These are phyloP conservation scores for Hucho hucho DNA, from an alignment of 2,113 vertebrate genomes.

Conservation along the genomic window DNA sequence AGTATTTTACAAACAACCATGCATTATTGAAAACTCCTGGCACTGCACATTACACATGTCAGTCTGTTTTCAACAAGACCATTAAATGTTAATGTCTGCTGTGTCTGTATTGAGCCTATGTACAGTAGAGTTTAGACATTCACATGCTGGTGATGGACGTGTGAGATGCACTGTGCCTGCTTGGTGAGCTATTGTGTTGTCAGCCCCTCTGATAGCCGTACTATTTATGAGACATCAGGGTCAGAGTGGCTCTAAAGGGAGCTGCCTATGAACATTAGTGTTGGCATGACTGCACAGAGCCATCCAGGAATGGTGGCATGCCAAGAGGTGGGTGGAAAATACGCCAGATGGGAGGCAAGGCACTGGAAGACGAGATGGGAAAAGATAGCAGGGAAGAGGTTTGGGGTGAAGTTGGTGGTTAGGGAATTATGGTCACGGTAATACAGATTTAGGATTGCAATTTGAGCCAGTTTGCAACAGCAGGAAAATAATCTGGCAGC, in stretches of 20 bases:
- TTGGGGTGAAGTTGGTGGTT: neutral
- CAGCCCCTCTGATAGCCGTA: neutral
- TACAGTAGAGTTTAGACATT: neutral
- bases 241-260: neutral
- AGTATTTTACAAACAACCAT: slow-evolving; percentile 15
- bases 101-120: neutral
- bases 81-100: slow-evolving; percentile 31
- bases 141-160: too few relatives aligned
- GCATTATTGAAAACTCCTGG: slow-evolving; percentile 26
- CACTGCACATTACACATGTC: slow-evolving; percentile 26
- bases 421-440: neutral
- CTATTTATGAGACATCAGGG: neutral
- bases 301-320: neutral
- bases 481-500: too few relatives aligned
- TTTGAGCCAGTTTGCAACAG: too few relatives aligned
- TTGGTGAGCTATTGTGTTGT: neutral
- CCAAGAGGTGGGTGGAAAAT: neutral
- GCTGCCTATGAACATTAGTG: neutral
- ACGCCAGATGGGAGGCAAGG: too few relatives aligned
- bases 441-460: neutral
- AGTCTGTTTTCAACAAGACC: slow-evolving; percentile 4
- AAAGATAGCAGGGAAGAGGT: neutral
- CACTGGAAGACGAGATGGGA: neutral
- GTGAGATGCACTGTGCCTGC: neutral
- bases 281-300: neutral